These are phyloP conservation scores for Pycnonotus jocosus DNA, from an alignment of 2,113 vertebrate species.

Conservation along the genomic window DNA sequence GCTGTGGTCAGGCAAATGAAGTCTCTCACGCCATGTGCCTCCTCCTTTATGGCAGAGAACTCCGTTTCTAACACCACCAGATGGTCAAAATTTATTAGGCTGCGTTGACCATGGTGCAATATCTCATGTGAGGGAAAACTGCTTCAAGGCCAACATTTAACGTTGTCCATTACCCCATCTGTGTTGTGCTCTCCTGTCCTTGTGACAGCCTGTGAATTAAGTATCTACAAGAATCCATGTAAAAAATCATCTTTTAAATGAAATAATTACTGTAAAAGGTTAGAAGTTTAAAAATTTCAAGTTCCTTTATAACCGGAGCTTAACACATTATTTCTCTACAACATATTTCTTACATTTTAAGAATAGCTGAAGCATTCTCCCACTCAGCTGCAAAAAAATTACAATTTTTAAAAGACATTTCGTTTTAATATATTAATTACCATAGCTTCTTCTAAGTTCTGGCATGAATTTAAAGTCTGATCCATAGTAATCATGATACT, in stretches of 20 bases:
- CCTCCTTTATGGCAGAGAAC: neutral
- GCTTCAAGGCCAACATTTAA: neutral
- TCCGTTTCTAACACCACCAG: neutral
- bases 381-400: neutral
- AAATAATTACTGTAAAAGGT: neutral
- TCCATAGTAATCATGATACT: neutral
- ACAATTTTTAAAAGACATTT: neutral
- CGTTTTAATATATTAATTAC: neutral
- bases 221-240: neutral
- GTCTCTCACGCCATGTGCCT: neutral
- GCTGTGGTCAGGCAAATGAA: neutral
- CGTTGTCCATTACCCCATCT: neutral
- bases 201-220: neutral
- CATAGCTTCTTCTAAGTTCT: neutral
- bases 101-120: neutral
- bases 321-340: neutral
- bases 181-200: neutral
- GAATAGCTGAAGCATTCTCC: neutral
- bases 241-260: neutral
- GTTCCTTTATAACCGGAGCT: neutral
- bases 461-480: neutral
- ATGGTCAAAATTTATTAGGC: neutral
- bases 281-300: neutral
- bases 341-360: neutral
- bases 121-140: neutral